Evolutionary conservation across 2,113 vertebrate species (phyloP), one percentile per base, ranked within the genome.

Genomic region (Dicaeum eximium): DNA sequence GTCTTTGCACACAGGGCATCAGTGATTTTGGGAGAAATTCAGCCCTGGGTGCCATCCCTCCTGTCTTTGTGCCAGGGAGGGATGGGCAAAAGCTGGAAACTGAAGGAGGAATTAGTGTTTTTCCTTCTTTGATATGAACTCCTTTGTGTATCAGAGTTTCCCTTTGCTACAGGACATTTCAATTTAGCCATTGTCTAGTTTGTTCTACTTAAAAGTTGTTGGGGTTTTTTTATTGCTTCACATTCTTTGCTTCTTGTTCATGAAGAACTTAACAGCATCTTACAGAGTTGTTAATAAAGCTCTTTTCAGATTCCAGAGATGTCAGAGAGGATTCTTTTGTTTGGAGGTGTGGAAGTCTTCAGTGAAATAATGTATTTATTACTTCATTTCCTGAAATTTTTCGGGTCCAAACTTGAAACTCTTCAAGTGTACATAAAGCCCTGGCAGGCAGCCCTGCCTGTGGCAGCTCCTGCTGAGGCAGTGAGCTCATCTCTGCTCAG

Each of bases 381-480:
- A 57, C 74, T 85, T 92, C 67, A 90, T 93, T 93, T 86, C 81
- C 74, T 90, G 85, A 88, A 80, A 14, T 56, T n/a, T 62, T 92
- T 94, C 15, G 12, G 61, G 67, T 81, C 74, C 78, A 87, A 66
- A 57, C 85, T 90, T 83, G 88, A 80, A 70, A 7, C 61, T 61
- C 61, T 81, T 90, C 45, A 77, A 70, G 85, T 90, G 75, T 66
- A 11, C 70, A 6, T 70, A 38, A 88, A 88, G 58, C 27, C n/a
- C 47, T 93, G 84, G 67, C 88, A 70, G 71, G 64, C 56, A 70
- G 89, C 80, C 50, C 37, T 90, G 44, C 48, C 88, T 3, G 1
- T 31, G 61, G 66, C 33, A 65, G 78, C 81, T 82, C 50, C 58
- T 90, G 88, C 66, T 72, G 81, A 6, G 62, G 57, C 21, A n/a